phyloP scores from a whole-genome alignment of 2,113 vertebrate genomes.

The Cyprinodon tularosa region DNA sequence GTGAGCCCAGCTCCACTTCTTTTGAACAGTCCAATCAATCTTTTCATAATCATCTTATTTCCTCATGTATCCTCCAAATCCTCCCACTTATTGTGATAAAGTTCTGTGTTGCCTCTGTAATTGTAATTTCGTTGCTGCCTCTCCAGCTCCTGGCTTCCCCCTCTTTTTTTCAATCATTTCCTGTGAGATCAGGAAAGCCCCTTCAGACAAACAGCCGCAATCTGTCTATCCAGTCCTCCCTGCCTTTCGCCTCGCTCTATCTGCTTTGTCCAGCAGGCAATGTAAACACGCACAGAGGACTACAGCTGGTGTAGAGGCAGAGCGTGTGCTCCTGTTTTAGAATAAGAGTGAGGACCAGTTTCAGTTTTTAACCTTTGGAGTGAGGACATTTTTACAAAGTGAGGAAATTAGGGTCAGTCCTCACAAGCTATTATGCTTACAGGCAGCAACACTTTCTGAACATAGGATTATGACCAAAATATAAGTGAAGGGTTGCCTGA shows the following conservation, averaged over 20 bases:
- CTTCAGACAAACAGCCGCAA: constrained; percentile 48
- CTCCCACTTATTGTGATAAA: constrained; percentile 5
- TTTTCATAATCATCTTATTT: constrained; percentile 39
- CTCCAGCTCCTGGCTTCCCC: constrained; percentile 32
- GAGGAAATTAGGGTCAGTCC: too few species aligned
- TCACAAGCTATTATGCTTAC: constrained; percentile 18
- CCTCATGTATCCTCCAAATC: constrained; percentile 21
- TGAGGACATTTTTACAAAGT: too few species aligned
- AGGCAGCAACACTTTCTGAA: constrained; percentile 33
- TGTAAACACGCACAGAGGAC: constrained; percentile 69
- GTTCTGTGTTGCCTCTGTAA: constrained; percentile 36
- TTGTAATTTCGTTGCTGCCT: constrained; percentile 40
- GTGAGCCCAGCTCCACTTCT: constrained; percentile 20
- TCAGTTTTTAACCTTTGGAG: too few species aligned
- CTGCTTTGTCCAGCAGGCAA: constrained; percentile 57
- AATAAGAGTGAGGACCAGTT: too few species aligned
- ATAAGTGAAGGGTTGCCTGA: constrained; percentile 36
- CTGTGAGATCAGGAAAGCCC: constrained; percentile 65
- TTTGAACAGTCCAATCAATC: constrained; percentile 36
- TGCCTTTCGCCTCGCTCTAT: constrained; percentile 14
- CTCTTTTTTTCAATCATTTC: constrained; percentile 45
- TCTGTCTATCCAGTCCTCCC: constrained; percentile 39
- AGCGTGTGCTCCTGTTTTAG: constrained; percentile 6
- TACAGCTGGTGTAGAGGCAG: constrained; percentile 63
- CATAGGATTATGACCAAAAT: constrained; percentile 50